Evolutionary conservation across 2,888 invertebrate species (phyloP).

Genomic region (Formica aserva): DNA sequence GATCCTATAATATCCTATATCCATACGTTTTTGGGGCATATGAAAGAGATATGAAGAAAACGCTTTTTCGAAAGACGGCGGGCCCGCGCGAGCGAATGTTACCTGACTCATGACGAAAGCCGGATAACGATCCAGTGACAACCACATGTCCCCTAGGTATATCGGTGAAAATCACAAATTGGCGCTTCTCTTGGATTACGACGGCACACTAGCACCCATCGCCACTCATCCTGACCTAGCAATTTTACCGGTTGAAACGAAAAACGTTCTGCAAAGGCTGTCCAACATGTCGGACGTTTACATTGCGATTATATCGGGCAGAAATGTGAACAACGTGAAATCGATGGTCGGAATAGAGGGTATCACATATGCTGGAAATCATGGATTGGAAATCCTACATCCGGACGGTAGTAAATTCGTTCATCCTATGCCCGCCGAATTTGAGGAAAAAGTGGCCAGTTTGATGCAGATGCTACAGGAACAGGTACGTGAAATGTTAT

Average conservation of each 20-base stretch:
- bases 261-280: constrained; percentile 92
- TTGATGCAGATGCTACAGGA: constrained; percentile 93
- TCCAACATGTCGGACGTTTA: constrained; percentile 95
- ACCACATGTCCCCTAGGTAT: constrained; percentile 88
- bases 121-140: constrained; percentile 84
- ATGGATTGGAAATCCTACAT: constrained; percentile 95
- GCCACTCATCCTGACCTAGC: constrained; percentile 96
- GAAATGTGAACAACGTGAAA: constrained; percentile 95
- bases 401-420: constrained; percentile 96
- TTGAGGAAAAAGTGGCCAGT: constrained; percentile 92
- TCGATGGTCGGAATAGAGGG: constrained; percentile 96
- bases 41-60: constrained; percentile 23
- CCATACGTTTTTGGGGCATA: constrained; percentile 8
- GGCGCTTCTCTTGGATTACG: constrained; percentile 94
- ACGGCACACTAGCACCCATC: constrained; percentile 95
- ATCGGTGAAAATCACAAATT: constrained; percentile 95
- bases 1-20: constrained; percentile 22
- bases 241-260: constrained; percentile 94
- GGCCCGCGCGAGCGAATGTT: constrained; percentile 82
- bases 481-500: constrained; percentile 86
- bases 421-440: constrained; percentile 95
- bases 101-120: constrained; percentile 83
- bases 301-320: constrained; percentile 94
- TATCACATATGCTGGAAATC: constrained; percentile 96
- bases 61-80: constrained; percentile 75